Evolutionary conservation across 1,140 invertebrate genomes (phyloP).

Genomic region (Probaryconus sp.): DNA sequence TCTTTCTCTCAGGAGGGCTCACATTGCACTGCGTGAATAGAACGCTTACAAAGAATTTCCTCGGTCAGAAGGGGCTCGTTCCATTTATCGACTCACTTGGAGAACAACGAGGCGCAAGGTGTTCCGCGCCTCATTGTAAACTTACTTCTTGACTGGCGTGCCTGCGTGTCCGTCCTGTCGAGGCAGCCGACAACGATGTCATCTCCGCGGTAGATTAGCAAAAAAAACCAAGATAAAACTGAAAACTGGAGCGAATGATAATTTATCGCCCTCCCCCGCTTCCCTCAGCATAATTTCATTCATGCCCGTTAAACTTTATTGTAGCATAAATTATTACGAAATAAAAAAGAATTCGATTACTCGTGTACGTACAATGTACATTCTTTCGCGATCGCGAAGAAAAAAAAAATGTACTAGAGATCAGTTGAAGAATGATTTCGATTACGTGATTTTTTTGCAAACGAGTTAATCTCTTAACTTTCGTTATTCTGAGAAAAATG

Average conservation of each 20-base stretch:
- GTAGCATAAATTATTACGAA: constrained; percentile 16
- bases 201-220: constrained; percentile 1
- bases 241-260: constrained; percentile 33
- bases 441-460: no score
- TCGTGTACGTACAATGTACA: constrained; percentile 2
- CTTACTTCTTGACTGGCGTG: constrained; percentile 30
- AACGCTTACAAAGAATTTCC: constrained; percentile 19
- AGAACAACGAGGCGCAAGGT: constrained; percentile 38
- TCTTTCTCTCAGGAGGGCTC: constrained; percentile 18
- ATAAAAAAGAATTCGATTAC: constrained; percentile 18
- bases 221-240: constrained; percentile 26
- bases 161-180: constrained; percentile 32
- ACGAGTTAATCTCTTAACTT: no score
- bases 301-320: constrained; percentile 2
- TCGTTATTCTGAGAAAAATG: no score
- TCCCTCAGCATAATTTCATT: constrained; percentile 34
- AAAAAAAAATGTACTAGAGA: no score
- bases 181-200: constrained; percentile 7
- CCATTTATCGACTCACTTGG: constrained; percentile 25
- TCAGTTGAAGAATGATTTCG: no score
- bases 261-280: constrained; percentile 9
- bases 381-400: constrained; percentile 11
- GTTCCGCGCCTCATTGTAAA: constrained; percentile 45
- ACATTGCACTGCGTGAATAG: constrained; percentile 20
- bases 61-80: constrained; percentile 5